Percentiles rank a stretch among this genome's conserved stretches.
phyloP scores from a whole-genome alignment of 64 coral and sea anemone species.

The Hydrozoanthus tunicans region DNA sequence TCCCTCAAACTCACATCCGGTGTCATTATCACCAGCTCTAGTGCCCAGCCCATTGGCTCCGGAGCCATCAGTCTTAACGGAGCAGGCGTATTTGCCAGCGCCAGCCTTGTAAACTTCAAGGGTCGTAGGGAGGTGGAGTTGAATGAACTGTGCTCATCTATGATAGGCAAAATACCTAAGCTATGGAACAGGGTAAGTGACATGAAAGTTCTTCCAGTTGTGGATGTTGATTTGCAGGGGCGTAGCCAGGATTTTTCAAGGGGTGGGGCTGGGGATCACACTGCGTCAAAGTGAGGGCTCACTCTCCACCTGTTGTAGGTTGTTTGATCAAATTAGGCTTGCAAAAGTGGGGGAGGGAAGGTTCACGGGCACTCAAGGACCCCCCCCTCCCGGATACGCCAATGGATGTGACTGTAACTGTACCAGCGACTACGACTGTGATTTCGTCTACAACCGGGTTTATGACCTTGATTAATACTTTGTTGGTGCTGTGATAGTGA shows the following conservation, averaged over 20 bases:
- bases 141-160: constrained; percentile 83
- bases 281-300: too few species aligned
- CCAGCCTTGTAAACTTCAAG: constrained; percentile 73
- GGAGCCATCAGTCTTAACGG: constrained; percentile 26
- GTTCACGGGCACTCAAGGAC: too few species aligned
- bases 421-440: too few species aligned
- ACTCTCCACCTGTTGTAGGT: not conserved
- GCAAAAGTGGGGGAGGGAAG: too few species aligned
- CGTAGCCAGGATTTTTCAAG: too few species aligned
- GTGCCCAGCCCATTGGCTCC: constrained; percentile 70
- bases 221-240: not conserved
- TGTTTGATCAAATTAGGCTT: not conserved
- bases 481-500: too few species aligned
- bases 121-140: constrained; percentile 90
- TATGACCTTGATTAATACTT: too few species aligned
- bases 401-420: too few species aligned
- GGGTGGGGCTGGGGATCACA: too few species aligned
- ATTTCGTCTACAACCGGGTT: too few species aligned
- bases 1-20: constrained; percentile 79
- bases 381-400: too few species aligned
- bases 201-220: not conserved
- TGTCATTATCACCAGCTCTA: constrained; percentile 76
- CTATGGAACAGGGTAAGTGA: constrained; percentile 91
- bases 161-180: constrained; percentile 89
- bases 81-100: constrained; percentile 92